phyloP scores from a whole-genome alignment of 2,888 invertebrate genomes.

The Ichneumon xanthorius region DNA sequence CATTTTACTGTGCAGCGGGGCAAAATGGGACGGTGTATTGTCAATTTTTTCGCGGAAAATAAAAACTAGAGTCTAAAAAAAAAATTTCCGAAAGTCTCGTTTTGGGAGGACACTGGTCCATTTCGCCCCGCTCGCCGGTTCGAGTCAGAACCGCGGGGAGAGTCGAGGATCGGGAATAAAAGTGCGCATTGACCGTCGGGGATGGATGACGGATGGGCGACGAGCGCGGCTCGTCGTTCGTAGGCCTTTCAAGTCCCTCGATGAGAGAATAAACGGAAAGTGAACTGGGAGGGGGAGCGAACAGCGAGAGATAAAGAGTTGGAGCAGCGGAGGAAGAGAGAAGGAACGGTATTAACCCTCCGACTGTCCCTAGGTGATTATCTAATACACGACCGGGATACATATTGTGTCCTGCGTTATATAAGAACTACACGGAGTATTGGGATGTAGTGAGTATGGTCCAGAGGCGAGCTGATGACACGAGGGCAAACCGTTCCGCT shows the following conservation, averaged over 20 bases:
- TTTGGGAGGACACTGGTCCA: too few relatives aligned
- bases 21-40: not conserved
- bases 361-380: conserved; percentile 78
- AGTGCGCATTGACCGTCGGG: conserved; percentile 37
- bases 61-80: too few relatives aligned
- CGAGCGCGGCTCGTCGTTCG: conserved; percentile 47
- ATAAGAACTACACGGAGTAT: not conserved
- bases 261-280: conserved; percentile 32
- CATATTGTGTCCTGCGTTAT: conserved; percentile 43
- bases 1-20: not conserved
- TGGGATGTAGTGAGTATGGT: conserved; percentile 16
- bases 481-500: conserved; percentile 41
- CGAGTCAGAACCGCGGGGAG: not conserved
- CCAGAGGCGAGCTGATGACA: conserved; percentile 45
- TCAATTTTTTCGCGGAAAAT: too few relatives aligned
- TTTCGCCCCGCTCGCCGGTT: not conserved
- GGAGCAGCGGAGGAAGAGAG: conserved; percentile 11
- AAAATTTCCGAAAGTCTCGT: not conserved
- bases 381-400: conserved; percentile 74
- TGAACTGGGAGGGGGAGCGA: conserved; percentile 9
- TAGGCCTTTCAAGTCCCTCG: conserved; percentile 61
- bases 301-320: conserved; percentile 19
- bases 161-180: conserved; percentile 37
- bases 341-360: conserved; percentile 60
- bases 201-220: conserved; percentile 62